These are phyloP conservation scores for Gambusia affinis DNA, from an alignment of 2,113 vertebrate genomes.

Conservation along the genomic window DNA sequence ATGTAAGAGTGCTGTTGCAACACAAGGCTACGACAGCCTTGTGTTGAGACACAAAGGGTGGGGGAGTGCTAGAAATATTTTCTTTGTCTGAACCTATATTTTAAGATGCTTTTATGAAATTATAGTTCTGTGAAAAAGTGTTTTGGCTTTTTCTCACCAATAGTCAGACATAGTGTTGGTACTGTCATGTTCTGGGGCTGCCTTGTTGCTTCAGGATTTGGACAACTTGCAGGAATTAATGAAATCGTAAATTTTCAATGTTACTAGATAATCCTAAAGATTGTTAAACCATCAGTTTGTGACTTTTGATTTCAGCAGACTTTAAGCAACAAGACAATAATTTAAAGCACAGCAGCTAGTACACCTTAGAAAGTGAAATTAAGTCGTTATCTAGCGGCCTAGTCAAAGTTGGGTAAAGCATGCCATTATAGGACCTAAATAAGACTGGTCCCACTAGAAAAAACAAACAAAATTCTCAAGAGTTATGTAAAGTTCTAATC, in stretches of 20 bases:
- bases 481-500: too few species aligned
- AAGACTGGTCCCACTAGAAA: neutral
- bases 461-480: too few species aligned
- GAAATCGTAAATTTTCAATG: too few species aligned
- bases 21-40: conserved; percentile 2
- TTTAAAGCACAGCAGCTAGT: neutral
- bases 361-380: neutral
- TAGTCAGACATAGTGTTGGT: neutral
- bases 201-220: too few species aligned
- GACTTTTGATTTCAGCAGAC: too few species aligned
- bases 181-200: neutral
- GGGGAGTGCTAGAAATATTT: conserved; percentile 20
- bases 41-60: conserved; percentile 14
- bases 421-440: neutral
- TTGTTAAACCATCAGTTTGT: too few species aligned
- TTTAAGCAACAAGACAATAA: neutral
- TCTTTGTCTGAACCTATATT: conserved; percentile 36
- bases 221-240: too few species aligned
- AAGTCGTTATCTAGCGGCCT: too few species aligned
- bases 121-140: neutral
- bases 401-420: neutral
- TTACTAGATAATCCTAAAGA: too few species aligned
- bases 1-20: conserved; percentile 17
- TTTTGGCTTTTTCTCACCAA: neutral
- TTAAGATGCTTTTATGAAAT: conserved; percentile 21